Percentiles rank a stretch among this genome's conserved stretches.
Conservation (phyloP, 92 coral and sea anemone species). For the Siderastrea siderea region DNA sequence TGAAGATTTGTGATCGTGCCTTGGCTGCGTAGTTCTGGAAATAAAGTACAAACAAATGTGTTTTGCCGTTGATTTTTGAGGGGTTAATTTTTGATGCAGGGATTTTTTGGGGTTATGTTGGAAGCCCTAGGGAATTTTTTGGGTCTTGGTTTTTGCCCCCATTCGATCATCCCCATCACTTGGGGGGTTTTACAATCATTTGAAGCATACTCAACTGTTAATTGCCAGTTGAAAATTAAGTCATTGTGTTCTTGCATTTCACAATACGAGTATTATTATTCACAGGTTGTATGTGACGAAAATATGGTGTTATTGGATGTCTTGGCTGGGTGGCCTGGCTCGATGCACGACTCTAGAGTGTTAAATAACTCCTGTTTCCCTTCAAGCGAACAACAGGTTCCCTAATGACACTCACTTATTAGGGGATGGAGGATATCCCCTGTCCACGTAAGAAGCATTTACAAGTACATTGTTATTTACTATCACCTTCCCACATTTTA, state of each 20-base stretch:
- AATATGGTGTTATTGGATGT: conserved; percentile 22
- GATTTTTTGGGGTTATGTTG: no score
- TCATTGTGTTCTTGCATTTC: not conserved
- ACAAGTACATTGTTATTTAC: not conserved
- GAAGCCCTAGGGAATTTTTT: no score
- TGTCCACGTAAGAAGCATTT: conserved; percentile 19
- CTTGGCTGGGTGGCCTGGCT: conserved; percentile 28
- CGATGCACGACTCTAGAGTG: conserved; percentile 13
- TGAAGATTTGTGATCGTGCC: no score
- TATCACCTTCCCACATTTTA: not conserved
- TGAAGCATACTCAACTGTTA: no score
- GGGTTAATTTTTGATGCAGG: no score
- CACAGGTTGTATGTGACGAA: conserved; percentile 19
- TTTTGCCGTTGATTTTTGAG: no score
- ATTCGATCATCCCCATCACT: no score
- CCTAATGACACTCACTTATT: conserved; percentile 26
- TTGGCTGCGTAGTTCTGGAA: no score
- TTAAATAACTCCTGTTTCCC: conserved; percentile 27
- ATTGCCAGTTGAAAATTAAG: no score
- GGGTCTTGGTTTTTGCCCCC: no score
- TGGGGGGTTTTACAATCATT: no score
- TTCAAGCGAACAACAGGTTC: conserved; percentile 15
- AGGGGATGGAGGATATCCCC: conserved; percentile 35
- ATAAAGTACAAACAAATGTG: no score
- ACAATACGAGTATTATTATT: not conserved